Base-by-base conservation (phyloP, 1,140 invertebrate species). In the Zophobas morio region DNA sequence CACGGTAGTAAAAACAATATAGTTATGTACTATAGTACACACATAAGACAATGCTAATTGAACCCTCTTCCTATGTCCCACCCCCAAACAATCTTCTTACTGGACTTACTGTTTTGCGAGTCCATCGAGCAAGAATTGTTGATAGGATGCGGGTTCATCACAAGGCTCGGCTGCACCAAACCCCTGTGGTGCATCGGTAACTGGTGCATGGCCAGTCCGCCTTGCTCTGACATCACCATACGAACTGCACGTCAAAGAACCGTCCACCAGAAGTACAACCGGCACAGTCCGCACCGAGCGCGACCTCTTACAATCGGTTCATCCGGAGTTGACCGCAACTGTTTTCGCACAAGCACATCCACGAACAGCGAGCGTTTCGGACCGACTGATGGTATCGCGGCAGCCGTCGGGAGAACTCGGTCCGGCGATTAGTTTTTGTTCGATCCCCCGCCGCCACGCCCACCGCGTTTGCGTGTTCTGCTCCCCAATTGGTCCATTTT, bases 141-240 rank as follows among this genome's bases (percentile, higher is more conserved):
- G 35, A 85, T 76, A 79, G 88, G 86, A 87, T 89, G 88, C 81
- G 89, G 88, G 82, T 89, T 89, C 88, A 89, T 89, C 81, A 89
- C 88, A 82, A 89, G 84, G 84, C 88, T 89, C 77, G 88, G 88
- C 82, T 89, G 88, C 84, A 89, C 88, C 88, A 88, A 85, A 82
- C 88, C 88, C 81, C 87, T 85, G 82, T 87, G 87, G 85, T 88
- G 88, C 86, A 88, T 86, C 77, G 88, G 88, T 86, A 89, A 85
- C 86, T 89, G 88, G 86, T 89, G 88, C 87, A 88, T 88, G 87
- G 88, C 88, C 87, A 89, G 87, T 86, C 87, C 88, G 86, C 88
- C 88, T 74, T 86, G 84, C 88, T 89, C 88, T 87, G 88, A 88
- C 88, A 89, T 89, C 88, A 89, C 88, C 88, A 89, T 89, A 83